Base-by-base conservation (phyloP, 2,113 vertebrate genomes). In the Pelodiscus sinensis region DNA sequence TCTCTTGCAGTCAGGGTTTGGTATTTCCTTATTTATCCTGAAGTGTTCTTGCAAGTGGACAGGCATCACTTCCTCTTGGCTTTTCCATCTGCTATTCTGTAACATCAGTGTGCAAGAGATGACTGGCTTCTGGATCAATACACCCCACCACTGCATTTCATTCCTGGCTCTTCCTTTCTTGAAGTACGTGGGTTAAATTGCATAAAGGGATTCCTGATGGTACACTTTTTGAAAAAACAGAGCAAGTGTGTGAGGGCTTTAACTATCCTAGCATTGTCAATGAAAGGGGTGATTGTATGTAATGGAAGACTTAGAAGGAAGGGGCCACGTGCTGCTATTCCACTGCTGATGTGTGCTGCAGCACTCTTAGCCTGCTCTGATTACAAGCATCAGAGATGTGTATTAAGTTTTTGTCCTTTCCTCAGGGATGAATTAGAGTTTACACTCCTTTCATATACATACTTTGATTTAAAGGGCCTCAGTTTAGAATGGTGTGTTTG, bases 11-110 rank as follows among this genome's bases (percentile, higher is more conserved):
- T 27, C 31, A 0, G 38, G 18, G 86, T 95, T 96, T 97, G 95
- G 90, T 86, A 82, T 98, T 97, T 97, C 86, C 92, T 79, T 97
- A 29, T 96, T 97, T 96, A 78, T 81, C 90, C 87, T 87, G 29
- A 54, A 81, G 79, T 18, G 83, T 77, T 92, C 50, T 27, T 10
- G 60, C 68, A 9, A 25, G 87, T 6, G 0, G 58, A 3, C 31
- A 3, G 54, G 58, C 73, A 9, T 75, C 1, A 8, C 86, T 55
- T 81, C 93, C 84, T 90, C 84, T 55, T 18, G 9, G 44, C 60
- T 73, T 71, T 38, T 79, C 79, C 73, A 1, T 3, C 81, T 29
- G 12, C 0, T 44, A 44, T 44, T 44, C 44, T 21, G 25, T n/a
- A 22, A 3, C 56, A 2, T 0, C 10, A 27, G 9, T 1, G 21